A percentile compares a stretch with the other conserved stretches of the same genome.
Conservation (phyloP, 1,140 invertebrate species). For the Subanguina moxae region DNA sequence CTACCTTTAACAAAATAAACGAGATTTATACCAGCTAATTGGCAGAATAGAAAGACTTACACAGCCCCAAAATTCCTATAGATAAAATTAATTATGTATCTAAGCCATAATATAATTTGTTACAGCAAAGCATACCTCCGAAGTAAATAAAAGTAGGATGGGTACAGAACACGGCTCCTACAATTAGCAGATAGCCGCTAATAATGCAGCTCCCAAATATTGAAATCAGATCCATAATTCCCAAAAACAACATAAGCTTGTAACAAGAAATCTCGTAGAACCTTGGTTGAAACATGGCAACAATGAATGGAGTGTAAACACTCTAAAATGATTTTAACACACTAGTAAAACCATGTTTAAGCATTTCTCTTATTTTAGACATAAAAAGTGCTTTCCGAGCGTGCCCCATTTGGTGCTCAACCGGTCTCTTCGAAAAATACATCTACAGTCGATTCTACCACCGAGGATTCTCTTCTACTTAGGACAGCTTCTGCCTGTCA, state of each 20-base stretch:
- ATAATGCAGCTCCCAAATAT: not conserved
- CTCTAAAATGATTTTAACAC: not conserved
- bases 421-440: too few species aligned
- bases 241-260: slow-evolving; percentile 29
- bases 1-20: not conserved
- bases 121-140: not conserved
- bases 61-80: not conserved
- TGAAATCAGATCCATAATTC: not conserved
- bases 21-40: not conserved
- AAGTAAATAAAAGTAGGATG: slow-evolving; percentile 12
- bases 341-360: too few species aligned
- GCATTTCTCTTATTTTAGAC: too few species aligned
- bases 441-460: too few species aligned
- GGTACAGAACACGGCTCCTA: slow-evolving; percentile 4
- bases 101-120: not conserved
- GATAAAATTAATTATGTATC: not conserved
- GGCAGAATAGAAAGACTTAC: not conserved
- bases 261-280: slow-evolving; percentile 23
- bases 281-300: slow-evolving; percentile 19
- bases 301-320: slow-evolving; percentile 21
- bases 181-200: not conserved
- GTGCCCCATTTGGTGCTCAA: too few species aligned
- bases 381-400: too few species aligned
- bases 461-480: too few species aligned
- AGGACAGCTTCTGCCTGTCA: too few species aligned